phyloP scores from a whole-genome alignment of 2,113 vertebrate genomes.

The Clarias magur region DNA sequence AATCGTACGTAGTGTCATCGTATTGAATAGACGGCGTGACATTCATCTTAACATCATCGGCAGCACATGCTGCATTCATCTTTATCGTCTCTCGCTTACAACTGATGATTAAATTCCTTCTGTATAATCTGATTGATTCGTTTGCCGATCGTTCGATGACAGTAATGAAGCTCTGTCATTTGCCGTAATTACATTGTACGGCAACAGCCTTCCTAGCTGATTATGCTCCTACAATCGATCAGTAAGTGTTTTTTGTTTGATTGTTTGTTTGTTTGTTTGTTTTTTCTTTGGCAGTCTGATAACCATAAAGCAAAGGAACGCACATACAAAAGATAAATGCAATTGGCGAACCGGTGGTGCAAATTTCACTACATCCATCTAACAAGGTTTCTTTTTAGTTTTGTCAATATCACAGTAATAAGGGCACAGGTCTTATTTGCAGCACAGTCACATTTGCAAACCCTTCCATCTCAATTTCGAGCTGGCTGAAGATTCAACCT shows the following conservation, averaged over 20 bases:
- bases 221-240: background rate
- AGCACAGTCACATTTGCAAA: background rate
- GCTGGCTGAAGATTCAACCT: background rate
- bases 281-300: background rate
- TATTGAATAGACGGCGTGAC: background rate
- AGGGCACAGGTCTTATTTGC: background rate
- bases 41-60: conserved; percentile 1
- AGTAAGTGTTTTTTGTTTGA: background rate
- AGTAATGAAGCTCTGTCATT: conserved; percentile 9
- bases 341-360: background rate
- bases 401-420: background rate
- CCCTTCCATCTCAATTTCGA: background rate
- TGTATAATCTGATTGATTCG: conserved; percentile 8
- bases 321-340: background rate
- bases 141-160: conserved; percentile 17
- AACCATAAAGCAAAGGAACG: background rate
- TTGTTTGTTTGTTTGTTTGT: background rate
- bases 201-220: conserved; percentile 8
- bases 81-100: conserved; percentile 13
- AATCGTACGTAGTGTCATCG: conserved; percentile 24
- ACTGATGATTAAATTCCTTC: conserved; percentile 24
- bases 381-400: background rate
- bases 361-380: background rate
- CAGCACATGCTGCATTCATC: conserved; percentile 5
- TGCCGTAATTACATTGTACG: conserved; percentile 16